These are phyloP conservation scores for Nowickia ferox DNA, from an alignment of 2,888 invertebrate genomes.

Conservation along the genomic window DNA sequence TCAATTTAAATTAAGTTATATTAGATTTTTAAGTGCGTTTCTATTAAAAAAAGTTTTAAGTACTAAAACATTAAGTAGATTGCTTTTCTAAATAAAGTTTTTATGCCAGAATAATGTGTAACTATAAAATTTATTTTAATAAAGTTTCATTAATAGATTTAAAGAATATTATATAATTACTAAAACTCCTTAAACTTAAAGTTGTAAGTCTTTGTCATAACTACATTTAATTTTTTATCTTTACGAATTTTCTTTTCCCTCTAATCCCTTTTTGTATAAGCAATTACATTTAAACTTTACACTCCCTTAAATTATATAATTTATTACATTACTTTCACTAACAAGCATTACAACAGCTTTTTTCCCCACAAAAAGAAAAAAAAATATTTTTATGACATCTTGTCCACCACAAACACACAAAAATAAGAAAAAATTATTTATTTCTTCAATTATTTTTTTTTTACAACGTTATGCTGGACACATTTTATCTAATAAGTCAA, in stretches of 20 bases:
- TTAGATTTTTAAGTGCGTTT: conserved; percentile 19
- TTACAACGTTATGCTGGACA: conserved; percentile 15
- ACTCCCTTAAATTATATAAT: not conserved
- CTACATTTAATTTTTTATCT: not conserved
- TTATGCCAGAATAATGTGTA: too few relatives aligned
- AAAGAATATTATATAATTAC: not conserved
- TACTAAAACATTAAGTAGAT: not conserved
- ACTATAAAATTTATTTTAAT: not conserved
- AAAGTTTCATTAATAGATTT: not conserved
- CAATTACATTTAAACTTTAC: not conserved
- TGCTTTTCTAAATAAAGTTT: not conserved
- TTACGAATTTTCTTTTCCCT: not conserved
- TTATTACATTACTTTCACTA: conserved; percentile 34
- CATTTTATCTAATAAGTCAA: conserved; percentile 68
- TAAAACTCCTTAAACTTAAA: not conserved
- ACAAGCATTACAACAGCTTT: not conserved
- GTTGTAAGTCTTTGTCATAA: not conserved
- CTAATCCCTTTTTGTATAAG: not conserved
- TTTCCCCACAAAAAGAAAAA: not conserved
- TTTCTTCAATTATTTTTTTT: conserved; percentile 16
- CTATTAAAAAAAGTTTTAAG: not conserved
- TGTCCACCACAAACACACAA: conserved; percentile 1
- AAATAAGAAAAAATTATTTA: not conserved
- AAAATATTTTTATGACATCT: conserved; percentile 31
- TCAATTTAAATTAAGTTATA: conserved; percentile 53